These are phyloP conservation scores for Motacilla tschutschensis DNA, from an alignment of 2,113 vertebrate species.

Conservation along the genomic window DNA sequence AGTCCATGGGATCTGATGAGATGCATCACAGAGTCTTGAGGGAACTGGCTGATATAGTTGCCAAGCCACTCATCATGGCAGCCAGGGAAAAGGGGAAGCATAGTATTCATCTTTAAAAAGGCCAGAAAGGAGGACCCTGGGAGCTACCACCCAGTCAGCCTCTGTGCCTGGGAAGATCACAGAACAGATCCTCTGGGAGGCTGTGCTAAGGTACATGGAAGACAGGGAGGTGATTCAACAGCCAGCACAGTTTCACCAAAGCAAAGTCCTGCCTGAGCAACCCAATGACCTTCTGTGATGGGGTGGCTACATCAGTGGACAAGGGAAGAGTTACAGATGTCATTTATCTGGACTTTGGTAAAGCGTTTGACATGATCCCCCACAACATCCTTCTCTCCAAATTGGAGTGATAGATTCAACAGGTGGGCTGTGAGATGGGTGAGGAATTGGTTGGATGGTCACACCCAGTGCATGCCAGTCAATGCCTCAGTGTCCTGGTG, in stretches of 20 bases:
- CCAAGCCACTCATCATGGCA: neutral
- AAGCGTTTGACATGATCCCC: neutral
- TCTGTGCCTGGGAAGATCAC: neutral
- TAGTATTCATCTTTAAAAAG: neutral
- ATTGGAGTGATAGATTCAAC: neutral
- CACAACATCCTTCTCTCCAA: neutral
- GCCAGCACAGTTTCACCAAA: neutral
- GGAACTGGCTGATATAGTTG: neutral
- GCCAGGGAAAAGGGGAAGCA: neutral
- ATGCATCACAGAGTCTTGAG: neutral
- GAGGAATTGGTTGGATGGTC: fast-evolving
- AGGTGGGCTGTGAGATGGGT: neutral
- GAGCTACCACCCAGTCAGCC: neutral
- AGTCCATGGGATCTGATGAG: fast-evolving
- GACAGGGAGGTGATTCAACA: neutral
- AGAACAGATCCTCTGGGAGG: neutral
- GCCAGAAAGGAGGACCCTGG: neutral
- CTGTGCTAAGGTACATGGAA: neutral
- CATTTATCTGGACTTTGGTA: neutral
- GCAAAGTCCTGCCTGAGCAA: neutral
- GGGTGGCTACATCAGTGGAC: neutral
- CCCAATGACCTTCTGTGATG: neutral
- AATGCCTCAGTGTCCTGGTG: neutral
- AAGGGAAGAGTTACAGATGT: neutral
- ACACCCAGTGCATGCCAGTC: neutral